Conservation (phyloP, 2,113 vertebrate genomes). For the Crocuta crocuta region DNA sequence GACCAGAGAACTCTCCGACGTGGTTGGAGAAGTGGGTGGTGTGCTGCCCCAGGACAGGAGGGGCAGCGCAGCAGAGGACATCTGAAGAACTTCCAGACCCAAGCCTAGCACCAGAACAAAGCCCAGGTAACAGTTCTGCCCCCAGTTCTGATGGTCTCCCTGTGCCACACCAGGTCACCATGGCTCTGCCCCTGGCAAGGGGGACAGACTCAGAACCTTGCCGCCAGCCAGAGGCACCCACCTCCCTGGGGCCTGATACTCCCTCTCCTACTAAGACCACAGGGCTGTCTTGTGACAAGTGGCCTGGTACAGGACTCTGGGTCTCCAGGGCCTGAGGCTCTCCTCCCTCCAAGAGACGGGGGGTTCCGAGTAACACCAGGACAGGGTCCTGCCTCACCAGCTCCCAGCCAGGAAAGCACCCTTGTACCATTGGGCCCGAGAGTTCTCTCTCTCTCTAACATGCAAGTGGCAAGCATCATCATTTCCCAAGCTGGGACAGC, state of each 20-base stretch:
- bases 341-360: not conserved
- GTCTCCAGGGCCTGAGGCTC: not conserved
- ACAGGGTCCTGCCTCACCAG: fast-evolving
- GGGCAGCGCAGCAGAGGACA: not conserved
- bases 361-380: too few relatives aligned
- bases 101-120: not conserved
- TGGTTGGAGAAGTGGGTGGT: not conserved
- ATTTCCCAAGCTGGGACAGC: not conserved
- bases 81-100: not conserved
- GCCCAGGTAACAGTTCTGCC: not conserved
- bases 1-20: not conserved
- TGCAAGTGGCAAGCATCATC: not conserved
- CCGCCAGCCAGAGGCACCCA: not conserved
- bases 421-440: not conserved
- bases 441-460: not conserved
- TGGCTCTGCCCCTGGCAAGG: not conserved
- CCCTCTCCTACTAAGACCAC: not conserved
- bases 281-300: not conserved
- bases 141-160: not conserved
- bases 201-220: not conserved
- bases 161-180: not conserved
- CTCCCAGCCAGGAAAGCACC: not conserved
- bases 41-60: not conserved
- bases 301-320: too few relatives aligned
- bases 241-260: not conserved